These are phyloP conservation scores for Syrmaticus mikado DNA, from an alignment of 2,113 vertebrate genomes.

Conservation along the genomic window DNA sequence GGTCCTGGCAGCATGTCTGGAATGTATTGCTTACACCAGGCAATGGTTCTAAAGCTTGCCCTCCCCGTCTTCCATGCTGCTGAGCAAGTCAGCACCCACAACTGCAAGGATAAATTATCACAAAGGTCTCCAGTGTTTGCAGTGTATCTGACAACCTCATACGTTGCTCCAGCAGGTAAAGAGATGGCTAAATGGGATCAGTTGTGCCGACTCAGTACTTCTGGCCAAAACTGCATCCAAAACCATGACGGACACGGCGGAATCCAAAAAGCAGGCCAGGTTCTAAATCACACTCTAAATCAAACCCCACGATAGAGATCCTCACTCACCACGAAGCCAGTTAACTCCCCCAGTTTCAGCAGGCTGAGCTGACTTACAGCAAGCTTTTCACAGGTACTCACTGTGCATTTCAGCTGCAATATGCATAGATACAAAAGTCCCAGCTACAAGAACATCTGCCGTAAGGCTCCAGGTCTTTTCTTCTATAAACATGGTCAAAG, in stretches of 20 bases:
- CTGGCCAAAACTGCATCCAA: constrained; percentile 21
- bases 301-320: constrained; percentile 52
- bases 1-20: neutral
- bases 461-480: neutral
- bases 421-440: neutral
- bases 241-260: constrained; percentile 17
- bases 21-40: neutral
- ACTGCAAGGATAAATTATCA: constrained; percentile 13
- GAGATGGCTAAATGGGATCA: constrained; percentile 15
- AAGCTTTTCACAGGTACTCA: neutral
- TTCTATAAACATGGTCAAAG: neutral
- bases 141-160: constrained; percentile 20
- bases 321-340: neutral
- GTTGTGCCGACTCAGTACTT: constrained; percentile 38
- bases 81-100: neutral
- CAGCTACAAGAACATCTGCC: neutral
- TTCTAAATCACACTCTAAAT: constrained; percentile 46
- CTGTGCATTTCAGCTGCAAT: neutral
- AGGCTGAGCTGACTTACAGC: constrained; percentile 31
- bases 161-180: neutral
- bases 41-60: neutral
- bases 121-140: constrained; percentile 6
- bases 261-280: constrained; percentile 2
- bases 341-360: neutral
- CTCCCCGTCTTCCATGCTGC: neutral